Conservation (phyloP, 2,113 vertebrate genomes). For the Sinosuthora webbiana region DNA sequence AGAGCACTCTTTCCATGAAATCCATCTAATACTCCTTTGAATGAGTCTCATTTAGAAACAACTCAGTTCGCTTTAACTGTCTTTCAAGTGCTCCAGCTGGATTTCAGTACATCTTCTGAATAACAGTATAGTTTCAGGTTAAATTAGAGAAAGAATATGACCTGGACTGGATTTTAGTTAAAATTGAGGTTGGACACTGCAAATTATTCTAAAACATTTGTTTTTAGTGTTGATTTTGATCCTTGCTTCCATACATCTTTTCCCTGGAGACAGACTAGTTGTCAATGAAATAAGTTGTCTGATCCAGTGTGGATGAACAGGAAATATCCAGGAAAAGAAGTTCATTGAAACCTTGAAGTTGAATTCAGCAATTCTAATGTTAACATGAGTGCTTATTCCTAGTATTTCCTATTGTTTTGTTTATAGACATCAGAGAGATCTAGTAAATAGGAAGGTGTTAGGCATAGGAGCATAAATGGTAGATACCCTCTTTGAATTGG, state of each 20-base stretch:
- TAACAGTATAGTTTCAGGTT: not conserved
- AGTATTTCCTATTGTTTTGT: not conserved
- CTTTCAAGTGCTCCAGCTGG: not conserved
- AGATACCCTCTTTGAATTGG: no score
- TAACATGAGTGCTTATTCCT: not conserved
- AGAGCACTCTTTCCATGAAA: not conserved
- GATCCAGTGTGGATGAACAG: not conserved
- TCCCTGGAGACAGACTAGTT: not conserved
- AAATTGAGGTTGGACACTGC: not conserved
- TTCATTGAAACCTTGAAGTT: not conserved
- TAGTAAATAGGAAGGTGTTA: not conserved
- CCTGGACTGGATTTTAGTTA: not conserved
- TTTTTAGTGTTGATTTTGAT: not conserved
- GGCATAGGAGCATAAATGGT: no score
- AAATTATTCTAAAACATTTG: not conserved
- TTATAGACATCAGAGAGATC: not conserved
- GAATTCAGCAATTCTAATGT: not conserved
- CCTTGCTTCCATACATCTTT: not conserved
- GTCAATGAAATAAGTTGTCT: not conserved
- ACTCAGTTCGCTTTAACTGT: not conserved
- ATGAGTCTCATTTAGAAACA: not conserved
- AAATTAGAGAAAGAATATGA: not conserved
- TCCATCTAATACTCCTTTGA: not conserved
- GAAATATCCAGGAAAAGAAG: not conserved
- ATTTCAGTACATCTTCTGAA: not conserved